These are phyloP conservation scores for Colinus virginianus DNA, from an alignment of 2,113 vertebrate genomes.

Conservation along the genomic window DNA sequence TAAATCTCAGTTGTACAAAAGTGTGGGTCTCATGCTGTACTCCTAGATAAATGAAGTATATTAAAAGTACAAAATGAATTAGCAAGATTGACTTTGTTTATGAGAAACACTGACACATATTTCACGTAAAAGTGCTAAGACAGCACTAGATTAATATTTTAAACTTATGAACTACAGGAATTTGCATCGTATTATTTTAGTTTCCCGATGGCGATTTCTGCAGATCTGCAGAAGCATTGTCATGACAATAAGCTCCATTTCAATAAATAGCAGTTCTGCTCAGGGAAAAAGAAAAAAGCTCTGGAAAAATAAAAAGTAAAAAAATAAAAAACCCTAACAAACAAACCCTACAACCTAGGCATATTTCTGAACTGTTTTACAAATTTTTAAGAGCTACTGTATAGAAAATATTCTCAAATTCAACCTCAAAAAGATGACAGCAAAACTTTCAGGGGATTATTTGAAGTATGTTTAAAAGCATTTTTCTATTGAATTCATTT, in stretches of 20 bases:
- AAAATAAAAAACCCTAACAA: no score
- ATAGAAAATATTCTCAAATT: neutral
- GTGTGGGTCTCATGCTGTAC: neutral
- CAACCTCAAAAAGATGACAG: neutral
- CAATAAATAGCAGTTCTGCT: neutral
- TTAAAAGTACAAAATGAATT: neutral
- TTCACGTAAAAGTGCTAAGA: neutral
- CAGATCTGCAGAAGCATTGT: neutral
- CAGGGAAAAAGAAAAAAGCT: neutral
- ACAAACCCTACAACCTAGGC: neutral
- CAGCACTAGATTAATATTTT: neutral
- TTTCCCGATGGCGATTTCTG: neutral
- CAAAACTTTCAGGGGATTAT: neutral
- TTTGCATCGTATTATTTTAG: neutral
- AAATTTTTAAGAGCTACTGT: neutral
- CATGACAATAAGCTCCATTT: constrained; percentile 28
- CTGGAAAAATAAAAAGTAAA: neutral
- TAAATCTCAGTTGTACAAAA: neutral
- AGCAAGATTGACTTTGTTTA: neutral
- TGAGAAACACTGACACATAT: neutral
- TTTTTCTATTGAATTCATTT: neutral
- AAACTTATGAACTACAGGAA: neutral
- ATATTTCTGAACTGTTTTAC: neutral
- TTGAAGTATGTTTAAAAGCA: neutral
- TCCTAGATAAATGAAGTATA: neutral